Evolutionary conservation across 2,888 invertebrate genomes (phyloP), one percentile per base, ranked within the genome.

Genomic region (Sarcophaga rosellei): DNA sequence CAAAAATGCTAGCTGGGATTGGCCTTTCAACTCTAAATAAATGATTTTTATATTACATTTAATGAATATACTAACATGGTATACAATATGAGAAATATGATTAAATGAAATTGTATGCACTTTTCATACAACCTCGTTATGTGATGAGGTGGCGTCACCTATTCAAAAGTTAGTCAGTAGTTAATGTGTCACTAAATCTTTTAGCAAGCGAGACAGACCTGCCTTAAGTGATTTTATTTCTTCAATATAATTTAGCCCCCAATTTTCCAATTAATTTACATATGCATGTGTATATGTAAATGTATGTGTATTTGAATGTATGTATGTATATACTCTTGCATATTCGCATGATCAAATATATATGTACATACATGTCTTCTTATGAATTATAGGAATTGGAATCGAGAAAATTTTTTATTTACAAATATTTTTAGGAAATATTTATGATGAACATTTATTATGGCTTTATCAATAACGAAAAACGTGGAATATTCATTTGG

Each of bases 361-460:
- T 10, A 47, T 53, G 53, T 47, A 47, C 15, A 15, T 47, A 57
- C 57, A 57, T 57, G 17, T 10, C 15, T 57, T n/a, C 5, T n/a
- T 57, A 57, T 15, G 35, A 65, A 25, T 65, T 25, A 70, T 53
- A n/a, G 35, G 1, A 65, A 59, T 20, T 35, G 57, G 20, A 59
- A 59, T 72, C 59, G 20, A 72, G 1, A 15, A 12, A 65, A 65
- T 20, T n/a, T 35, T 23, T 35, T 45, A 12, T 45, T 72, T 11
- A 70, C 35, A n/a, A n/a, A n/a, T n/a, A 59, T 70, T 70, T 70
- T n/a, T 1, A 3, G 45, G 62, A 74, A 62, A 62, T 62, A 61
- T 69, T 61, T 53, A 45, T 77, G 77, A 62, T n/a, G 69, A 69
- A 21, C 12, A 75, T 12, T 62, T 72, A 15, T 59, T 15, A 59